These are phyloP conservation scores for Romanogobio albipinnatus DNA, from an alignment of 2,113 vertebrate species.

Conservation along the genomic window DNA sequence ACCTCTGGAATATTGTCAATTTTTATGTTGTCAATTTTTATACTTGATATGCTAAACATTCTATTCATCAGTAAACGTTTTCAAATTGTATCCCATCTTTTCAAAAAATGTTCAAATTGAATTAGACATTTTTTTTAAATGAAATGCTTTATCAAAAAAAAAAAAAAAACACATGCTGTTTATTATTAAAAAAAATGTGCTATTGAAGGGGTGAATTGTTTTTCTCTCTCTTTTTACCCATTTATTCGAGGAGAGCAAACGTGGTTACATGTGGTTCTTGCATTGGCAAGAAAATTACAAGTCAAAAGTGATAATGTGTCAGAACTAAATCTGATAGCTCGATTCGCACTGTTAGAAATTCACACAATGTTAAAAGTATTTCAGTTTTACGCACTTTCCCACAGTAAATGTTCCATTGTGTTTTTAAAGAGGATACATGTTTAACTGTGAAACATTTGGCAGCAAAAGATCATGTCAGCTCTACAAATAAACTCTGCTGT, in stretches of 20 bases:
- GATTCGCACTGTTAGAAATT: not conserved
- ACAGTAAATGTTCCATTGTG: not conserved
- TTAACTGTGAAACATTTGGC: not conserved
- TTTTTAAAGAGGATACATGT: constrained; percentile 7
- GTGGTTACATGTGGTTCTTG: not conserved
- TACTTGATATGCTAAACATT: not conserved
- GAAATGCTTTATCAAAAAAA: not conserved
- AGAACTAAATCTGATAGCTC: not conserved
- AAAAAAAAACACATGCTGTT: not conserved
- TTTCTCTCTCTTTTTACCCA: not conserved
- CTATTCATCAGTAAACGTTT: not conserved
- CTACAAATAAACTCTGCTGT: not conserved
- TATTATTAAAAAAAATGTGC: not conserved
- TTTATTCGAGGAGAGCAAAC: not conserved
- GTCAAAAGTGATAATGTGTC: not conserved
- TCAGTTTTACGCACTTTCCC: not conserved
- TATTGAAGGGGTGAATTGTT: not conserved
- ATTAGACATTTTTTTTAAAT: not conserved
- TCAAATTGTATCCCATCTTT: not conserved
- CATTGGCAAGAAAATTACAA: not conserved
- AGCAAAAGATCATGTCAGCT: not conserved
- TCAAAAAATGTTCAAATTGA: not conserved
- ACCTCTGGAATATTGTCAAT: not conserved
- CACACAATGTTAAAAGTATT: not conserved
- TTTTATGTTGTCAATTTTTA: not conserved